Conservation (phyloP, 2,797 vertebrate genomes). For the Microchirus variegatus region DNA sequence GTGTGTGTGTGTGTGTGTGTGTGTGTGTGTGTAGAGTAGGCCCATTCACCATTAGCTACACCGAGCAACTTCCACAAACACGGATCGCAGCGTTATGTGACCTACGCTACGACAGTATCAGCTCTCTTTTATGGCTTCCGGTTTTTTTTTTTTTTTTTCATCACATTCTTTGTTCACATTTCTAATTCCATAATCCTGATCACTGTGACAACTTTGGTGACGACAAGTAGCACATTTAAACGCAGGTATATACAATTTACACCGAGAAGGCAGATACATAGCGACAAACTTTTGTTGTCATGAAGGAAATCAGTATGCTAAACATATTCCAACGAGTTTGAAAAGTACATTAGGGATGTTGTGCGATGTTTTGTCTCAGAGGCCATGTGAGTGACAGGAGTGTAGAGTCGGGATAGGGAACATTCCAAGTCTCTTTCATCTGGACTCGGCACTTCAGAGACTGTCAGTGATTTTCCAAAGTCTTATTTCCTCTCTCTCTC, state of each 20-base stretch:
- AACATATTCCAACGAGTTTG: conserved; percentile 35
- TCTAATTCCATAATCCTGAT: background rate
- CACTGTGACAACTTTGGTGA: conserved; percentile 25
- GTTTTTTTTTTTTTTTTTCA: too few species aligned
- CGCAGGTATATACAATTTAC: conserved; percentile 33
- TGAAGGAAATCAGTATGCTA: conserved; percentile 23
- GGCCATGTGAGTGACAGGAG: conserved; percentile 54
- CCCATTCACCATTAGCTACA: background rate
- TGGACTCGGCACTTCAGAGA: conserved; percentile 40
- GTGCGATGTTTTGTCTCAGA: conserved; percentile 36
- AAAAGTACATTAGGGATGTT: conserved; percentile 47
- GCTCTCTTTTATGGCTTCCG: background rate
- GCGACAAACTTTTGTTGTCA: conserved; percentile 38
- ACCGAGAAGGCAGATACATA: conserved; percentile 31
- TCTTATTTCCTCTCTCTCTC: conserved; percentile 40
- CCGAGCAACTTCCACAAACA: background rate
- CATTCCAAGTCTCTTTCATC: conserved; percentile 53
- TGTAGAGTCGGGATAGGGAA: conserved; percentile 40
- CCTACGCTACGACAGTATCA: background rate
- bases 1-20: too few species aligned
- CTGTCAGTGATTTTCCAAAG: conserved; percentile 36
- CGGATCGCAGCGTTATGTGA: background rate
- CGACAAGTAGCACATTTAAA: conserved; percentile 31
- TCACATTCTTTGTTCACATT: too few species aligned
- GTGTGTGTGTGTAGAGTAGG: too few species aligned